Evolutionary conservation across 2,797 vertebrate species (phyloP), one percentile per base, ranked within the genome.

Genomic region (Liasis olivaceus): DNA sequence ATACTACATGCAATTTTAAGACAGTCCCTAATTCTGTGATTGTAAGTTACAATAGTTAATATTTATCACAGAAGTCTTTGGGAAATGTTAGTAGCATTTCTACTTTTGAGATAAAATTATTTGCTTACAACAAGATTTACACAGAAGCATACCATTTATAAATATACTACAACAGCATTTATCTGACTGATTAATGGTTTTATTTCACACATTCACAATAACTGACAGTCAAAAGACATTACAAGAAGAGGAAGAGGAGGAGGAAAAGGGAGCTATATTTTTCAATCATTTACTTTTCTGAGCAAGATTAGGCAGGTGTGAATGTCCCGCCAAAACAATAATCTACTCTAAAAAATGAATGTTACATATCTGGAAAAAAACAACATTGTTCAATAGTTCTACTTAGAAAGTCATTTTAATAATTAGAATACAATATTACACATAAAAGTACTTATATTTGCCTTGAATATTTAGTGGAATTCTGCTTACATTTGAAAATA

Each of bases 101-200:
- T 96, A 97, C 96, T 97, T 98, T 97, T 97, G 97, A 97, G 97
- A 98, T 97, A 96, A 97, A 97, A 98, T 98, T 97, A 97, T 98
- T 98, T 98, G 97, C 97, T 96, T 98, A 97, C 97, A 96, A 98
- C 97, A 98, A 96, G 97, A 97, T 98, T 98, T 98, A 98, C 93
- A 97, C 95, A 97, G 97, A 97, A 98, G 97, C 98, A 98, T 98
- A 98, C 97, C 98, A 98, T 98, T 98, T 98, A 98, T 97, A 97
- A 98, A 98, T 97, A 98, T 98, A 98, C 97, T 97, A 97, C 90
- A 94, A 96, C 97, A 97, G 97, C 97, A 96, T 97, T 97, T 98
- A 97, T 98, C 97, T 98, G 98, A 98, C 97, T 98, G 98, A 98
- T 98, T 98, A 98, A 98, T 97, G 98, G 98, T 98, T 98, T 98